Evolutionary conservation across 2,888 invertebrate species (phyloP).

Genomic region (Tachina lurida): DNA sequence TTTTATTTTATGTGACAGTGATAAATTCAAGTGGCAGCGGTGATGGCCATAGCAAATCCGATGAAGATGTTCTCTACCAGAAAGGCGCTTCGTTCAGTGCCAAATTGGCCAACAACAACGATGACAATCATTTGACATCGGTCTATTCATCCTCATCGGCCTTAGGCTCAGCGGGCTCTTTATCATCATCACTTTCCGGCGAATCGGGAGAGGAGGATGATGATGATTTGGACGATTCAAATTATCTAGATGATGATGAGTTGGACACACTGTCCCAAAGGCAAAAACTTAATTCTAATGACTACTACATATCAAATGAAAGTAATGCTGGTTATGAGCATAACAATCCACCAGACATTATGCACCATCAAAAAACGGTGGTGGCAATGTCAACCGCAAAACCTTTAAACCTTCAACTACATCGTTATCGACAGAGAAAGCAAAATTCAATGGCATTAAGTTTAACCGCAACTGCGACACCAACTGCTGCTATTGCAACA

Average conservation of each 20-base stretch:
- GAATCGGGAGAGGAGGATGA: conserved; percentile 54
- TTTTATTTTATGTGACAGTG: conserved; percentile 84
- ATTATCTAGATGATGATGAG: conserved; percentile 62
- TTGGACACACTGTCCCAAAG: conserved; percentile 64
- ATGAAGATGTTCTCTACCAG: conserved; percentile 89
- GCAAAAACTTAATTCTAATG: conserved; percentile 79
- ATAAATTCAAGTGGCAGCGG: conserved; percentile 86
- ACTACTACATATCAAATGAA: conserved; percentile 82
- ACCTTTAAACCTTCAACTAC: conserved; percentile 43
- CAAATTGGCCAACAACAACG: conserved; percentile 85
- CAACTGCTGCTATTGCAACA: background rate
- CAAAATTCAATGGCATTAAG: conserved; percentile 42
- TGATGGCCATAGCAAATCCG: conserved; percentile 85
- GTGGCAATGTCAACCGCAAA: conserved; percentile 50
- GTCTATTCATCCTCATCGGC: conserved; percentile 61
- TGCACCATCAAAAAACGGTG: conserved; percentile 40
- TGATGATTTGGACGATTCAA: conserved; percentile 63
- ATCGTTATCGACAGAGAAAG: conserved; percentile 50
- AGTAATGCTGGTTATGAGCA: conserved; percentile 75
- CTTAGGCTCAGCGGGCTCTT: conserved; percentile 10
- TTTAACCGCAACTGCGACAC: conserved; percentile 65
- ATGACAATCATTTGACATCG: conserved; percentile 71
- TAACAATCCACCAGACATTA: conserved; percentile 18
- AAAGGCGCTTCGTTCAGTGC: conserved; percentile 91
- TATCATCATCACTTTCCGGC: conserved; percentile 49